Percentiles rank a stretch among this genome's conserved stretches.
phyloP scores from a whole-genome alignment of 1,140 invertebrate species.

The Acromyrmex heyeri region DNA sequence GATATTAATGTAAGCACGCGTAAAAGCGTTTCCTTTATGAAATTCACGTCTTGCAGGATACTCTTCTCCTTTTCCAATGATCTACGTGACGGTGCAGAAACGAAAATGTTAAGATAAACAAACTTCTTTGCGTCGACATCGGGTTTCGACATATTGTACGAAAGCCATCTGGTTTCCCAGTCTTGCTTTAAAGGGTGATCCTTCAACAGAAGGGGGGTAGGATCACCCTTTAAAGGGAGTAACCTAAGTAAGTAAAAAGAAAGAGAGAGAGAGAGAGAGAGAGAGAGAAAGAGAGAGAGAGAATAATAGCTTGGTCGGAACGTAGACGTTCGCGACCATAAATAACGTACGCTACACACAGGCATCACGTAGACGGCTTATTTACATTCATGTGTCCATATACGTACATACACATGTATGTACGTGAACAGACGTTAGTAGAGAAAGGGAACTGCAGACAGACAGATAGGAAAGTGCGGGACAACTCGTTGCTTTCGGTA shows the following conservation, averaged over 20 bases:
- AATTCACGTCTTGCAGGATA: not conserved
- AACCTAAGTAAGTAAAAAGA: constrained; percentile 6
- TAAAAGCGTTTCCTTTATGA: constrained; percentile 3
- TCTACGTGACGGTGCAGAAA: not conserved
- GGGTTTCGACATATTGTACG: constrained; percentile 24
- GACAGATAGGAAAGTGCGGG: constrained; percentile 41
- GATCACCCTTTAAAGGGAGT: constrained; percentile 16
- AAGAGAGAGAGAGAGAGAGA: not conserved
- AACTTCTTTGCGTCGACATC: constrained; percentile 43
- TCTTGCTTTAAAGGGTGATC: constrained; percentile 39
- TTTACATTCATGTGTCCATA: constrained; percentile 26
- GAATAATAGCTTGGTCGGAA: constrained; percentile 50
- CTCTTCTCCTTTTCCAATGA: not conserved
- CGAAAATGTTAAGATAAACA: constrained; percentile 47
- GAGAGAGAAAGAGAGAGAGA: constrained; percentile 19
- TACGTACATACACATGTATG: not conserved
- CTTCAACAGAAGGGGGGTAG: constrained; percentile 28
- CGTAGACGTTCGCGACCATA: constrained; percentile 44
- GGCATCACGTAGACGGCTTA: constrained; percentile 34
- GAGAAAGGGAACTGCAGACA: constrained; percentile 56
- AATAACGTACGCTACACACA: constrained; percentile 48
- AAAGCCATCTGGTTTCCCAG: constrained; percentile 51
- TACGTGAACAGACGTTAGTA: constrained; percentile 6
- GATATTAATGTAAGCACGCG: constrained; percentile 10
- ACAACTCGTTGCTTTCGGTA: constrained; percentile 56